Evolutionary conservation across 1,140 invertebrate genomes (phyloP).

Genomic region (Laodelphax striatellus): DNA sequence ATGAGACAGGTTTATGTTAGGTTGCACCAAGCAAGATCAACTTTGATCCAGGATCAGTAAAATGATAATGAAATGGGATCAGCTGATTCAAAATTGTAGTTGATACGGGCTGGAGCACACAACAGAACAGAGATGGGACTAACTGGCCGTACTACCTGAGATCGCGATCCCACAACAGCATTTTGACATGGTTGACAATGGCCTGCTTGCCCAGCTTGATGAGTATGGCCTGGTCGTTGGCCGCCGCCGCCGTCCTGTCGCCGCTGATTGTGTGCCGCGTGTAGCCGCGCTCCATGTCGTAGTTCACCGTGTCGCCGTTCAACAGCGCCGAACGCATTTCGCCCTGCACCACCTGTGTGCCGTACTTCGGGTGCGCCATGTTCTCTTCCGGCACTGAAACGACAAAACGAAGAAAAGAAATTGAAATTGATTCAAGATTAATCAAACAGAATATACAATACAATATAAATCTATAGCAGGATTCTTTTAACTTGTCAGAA

Average conservation of each 20-base stretch:
- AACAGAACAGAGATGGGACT: too few species aligned
- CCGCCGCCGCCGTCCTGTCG: constrained; percentile 20
- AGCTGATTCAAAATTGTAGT: too few species aligned
- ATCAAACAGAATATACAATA: too few species aligned
- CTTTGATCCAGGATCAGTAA: too few species aligned
- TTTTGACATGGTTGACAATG: constrained; percentile 87
- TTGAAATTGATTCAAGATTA: too few species aligned
- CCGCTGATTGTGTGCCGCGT: constrained; percentile 88
- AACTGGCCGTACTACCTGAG: constrained; percentile 44
- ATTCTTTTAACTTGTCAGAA: too few species aligned
- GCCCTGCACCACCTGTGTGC: constrained; percentile 72
- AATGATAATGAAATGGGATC: too few species aligned
- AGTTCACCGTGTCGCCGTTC: constrained; percentile 75
- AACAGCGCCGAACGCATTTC: constrained; percentile 78
- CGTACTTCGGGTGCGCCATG: constrained; percentile 63
- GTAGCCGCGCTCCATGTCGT: constrained; percentile 87
- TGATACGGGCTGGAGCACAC: too few species aligned
- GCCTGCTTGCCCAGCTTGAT: constrained; percentile 76
- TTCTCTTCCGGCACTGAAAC: constrained; percentile 84
- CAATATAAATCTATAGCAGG: too few species aligned
- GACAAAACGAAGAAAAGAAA: too few species aligned
- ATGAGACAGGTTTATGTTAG: too few species aligned
- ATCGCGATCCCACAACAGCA: constrained; percentile 92
- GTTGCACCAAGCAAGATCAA: too few species aligned
- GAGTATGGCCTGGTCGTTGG: constrained; percentile 58